phyloP scores from a whole-genome alignment of 2,888 invertebrate species.

The Ochropacha duplaris region DNA sequence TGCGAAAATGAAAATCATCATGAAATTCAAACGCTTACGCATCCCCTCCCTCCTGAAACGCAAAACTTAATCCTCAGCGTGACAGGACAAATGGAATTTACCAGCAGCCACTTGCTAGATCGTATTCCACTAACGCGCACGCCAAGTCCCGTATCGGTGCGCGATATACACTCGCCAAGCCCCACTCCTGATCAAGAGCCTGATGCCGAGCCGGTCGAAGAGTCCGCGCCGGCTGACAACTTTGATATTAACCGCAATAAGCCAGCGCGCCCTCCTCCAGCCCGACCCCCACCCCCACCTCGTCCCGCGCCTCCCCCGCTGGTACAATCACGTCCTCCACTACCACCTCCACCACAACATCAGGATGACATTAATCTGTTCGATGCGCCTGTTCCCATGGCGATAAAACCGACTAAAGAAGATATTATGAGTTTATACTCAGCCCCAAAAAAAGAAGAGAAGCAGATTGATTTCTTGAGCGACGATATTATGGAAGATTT shows the following conservation, averaged over 20 bases:
- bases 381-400: slow-evolving; percentile 80
- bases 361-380: slow-evolving; percentile 81
- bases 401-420: slow-evolving; percentile 80
- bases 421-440: slow-evolving; percentile 84
- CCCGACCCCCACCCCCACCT: slow-evolving; percentile 66
- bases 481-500: slow-evolving; percentile 78
- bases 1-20: slow-evolving; percentile 33
- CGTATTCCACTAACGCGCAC: slow-evolving; percentile 93
- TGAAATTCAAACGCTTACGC: slow-evolving; percentile 70
- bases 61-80: slow-evolving; percentile 93
- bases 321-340: slow-evolving; percentile 51
- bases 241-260: slow-evolving; percentile 73
- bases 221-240: slow-evolving; percentile 33
- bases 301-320: slow-evolving; percentile 76
- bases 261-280: slow-evolving; percentile 56
- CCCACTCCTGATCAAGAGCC: slow-evolving; percentile 87
- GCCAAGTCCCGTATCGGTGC: slow-evolving; percentile 93
- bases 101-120: slow-evolving; percentile 91
- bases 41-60: slow-evolving; percentile 89
- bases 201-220: slow-evolving; percentile 29
- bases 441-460: slow-evolving; percentile 66
- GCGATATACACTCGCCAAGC: slow-evolving; percentile 92
- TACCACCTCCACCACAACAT: slow-evolving; percentile 44
- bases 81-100: slow-evolving; percentile 94
- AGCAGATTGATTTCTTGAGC: slow-evolving; percentile 82